Conservation (phyloP, 2,888 invertebrate species). For the Metallyticus violacea region DNA sequence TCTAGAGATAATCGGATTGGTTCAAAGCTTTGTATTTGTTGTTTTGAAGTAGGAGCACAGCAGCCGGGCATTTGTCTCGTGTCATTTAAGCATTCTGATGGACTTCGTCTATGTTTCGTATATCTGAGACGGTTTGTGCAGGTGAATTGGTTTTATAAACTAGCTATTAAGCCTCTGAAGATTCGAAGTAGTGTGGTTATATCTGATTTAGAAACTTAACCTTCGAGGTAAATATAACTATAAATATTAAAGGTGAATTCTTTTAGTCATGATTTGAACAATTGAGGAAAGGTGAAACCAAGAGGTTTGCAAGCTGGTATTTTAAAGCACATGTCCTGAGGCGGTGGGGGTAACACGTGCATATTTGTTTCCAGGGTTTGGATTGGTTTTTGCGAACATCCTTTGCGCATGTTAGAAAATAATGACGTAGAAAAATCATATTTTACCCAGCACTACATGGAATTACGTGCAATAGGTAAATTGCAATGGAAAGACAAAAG, state of each 20-base stretch:
- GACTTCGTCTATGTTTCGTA: neutral
- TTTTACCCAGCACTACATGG: too few species aligned
- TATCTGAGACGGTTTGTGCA: neutral
- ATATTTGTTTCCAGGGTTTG: neutral
- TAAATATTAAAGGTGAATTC: neutral
- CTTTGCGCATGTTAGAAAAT: neutral
- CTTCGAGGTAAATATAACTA: neutral
- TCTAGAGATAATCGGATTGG: neutral
- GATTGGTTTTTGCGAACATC: neutral
- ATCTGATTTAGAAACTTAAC: neutral
- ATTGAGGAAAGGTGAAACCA: neutral
- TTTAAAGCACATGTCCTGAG: neutral
- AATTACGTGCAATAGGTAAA: too few species aligned
- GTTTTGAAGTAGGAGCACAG: neutral
- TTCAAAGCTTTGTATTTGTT: neutral
- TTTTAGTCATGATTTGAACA: neutral
- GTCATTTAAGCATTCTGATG: neutral
- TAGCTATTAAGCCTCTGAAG: neutral
- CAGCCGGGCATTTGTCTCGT: neutral
- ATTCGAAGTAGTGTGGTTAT: neutral
- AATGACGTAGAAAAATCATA: neutral
- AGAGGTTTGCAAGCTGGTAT: neutral
- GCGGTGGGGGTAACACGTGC: neutral
- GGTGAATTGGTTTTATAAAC: neutral
- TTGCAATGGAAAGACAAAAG: neutral